Conservation (phyloP, 2,888 invertebrate species). For the Zaprionus lineosus region DNA sequence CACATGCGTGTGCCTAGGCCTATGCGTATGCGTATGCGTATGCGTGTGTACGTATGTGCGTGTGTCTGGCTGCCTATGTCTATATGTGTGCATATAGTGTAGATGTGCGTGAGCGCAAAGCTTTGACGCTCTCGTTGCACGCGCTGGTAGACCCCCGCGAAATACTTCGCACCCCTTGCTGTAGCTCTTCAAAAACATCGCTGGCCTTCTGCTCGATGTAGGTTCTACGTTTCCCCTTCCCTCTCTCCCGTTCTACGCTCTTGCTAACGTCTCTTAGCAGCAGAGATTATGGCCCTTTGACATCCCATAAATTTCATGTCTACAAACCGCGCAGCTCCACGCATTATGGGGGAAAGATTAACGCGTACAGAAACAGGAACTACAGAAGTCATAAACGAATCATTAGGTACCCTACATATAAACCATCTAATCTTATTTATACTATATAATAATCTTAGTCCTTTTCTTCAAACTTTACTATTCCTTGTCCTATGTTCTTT, state of each 20-base stretch:
- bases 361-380: slow-evolving; percentile 37
- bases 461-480: too few species aligned
- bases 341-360: slow-evolving; percentile 53
- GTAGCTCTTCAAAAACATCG: background rate
- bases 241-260: slow-evolving; percentile 14
- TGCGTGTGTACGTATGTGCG: slow-evolving; percentile 10
- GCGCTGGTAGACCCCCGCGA: slow-evolving; percentile 37
- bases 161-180: too few species aligned
- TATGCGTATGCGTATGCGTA: slow-evolving; percentile 37
- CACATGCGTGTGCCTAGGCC: slow-evolving; percentile 29
- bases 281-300: slow-evolving; percentile 76
- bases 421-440: too few species aligned
- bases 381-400: slow-evolving; percentile 17
- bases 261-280: slow-evolving; percentile 24
- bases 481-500: too few species aligned
- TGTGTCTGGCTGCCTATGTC: too few species aligned
- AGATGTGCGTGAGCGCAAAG: slow-evolving; percentile 58
- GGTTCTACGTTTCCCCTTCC: slow-evolving; percentile 26
- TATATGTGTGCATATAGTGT: slow-evolving; percentile 16
- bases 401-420: slow-evolving; percentile 22
- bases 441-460: too few species aligned
- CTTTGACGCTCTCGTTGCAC: slow-evolving; percentile 64
- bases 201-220: slow-evolving; percentile 27
- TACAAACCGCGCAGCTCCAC: slow-evolving; percentile 51
- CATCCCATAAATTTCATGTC: slow-evolving; percentile 75